Conservation (phyloP, 1,140 invertebrate genomes). For the Anoplolepis gracilipes region DNA sequence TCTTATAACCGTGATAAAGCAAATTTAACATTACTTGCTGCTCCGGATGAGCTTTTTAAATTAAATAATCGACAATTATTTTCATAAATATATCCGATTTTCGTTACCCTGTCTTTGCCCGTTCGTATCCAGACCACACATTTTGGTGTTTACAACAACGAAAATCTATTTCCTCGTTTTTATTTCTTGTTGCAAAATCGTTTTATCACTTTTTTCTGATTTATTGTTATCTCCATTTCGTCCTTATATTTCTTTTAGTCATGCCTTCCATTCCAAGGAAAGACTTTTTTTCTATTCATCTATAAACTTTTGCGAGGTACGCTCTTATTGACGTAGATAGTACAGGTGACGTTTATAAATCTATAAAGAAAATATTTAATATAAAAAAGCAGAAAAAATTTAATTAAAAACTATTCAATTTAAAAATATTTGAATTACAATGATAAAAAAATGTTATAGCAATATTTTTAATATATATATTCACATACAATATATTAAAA, state of each 20-base stretch:
- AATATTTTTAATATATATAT: neutral
- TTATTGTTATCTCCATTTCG: neutral
- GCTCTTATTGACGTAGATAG: conserved; percentile 7
- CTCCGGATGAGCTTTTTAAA: neutral
- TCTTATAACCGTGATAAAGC: conserved; percentile 53
- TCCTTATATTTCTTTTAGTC: neutral
- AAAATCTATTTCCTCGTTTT: neutral
- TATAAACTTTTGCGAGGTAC: conserved; percentile 22
- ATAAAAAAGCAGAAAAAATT: neutral
- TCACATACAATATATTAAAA: conserved; percentile 7
- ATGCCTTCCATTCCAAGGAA: neutral
- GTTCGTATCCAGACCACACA: neutral
- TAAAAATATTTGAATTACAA: neutral
- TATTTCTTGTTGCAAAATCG: neutral
- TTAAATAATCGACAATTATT: conserved; percentile 28
- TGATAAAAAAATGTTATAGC: neutral
- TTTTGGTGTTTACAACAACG: neutral
- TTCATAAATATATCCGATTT: conserved; percentile 32
- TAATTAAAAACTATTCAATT: neutral
- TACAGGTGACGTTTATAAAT: neutral
- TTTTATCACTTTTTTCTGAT: neutral
- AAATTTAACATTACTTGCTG: conserved; percentile 60
- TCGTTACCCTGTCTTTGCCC: conserved; percentile 41
- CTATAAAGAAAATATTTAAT: conserved; percentile 9
- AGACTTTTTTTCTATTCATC: conserved; percentile 38